Base-by-base conservation (phyloP, 2,888 invertebrate genomes). In the Ptychoptera albimana region DNA sequence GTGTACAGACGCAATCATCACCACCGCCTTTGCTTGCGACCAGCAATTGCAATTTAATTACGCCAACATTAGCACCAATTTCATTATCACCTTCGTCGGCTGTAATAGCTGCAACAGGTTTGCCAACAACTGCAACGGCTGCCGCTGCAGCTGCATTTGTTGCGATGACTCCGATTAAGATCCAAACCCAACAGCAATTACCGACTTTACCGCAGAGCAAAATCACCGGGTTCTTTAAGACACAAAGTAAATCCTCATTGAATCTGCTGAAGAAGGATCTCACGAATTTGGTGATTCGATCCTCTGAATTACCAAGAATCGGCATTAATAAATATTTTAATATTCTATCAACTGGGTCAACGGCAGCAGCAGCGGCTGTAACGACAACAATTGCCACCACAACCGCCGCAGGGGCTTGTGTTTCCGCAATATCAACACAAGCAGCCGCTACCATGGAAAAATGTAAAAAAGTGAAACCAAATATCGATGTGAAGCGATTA, bases 181-280 rank as follows among this genome's bases (percentile, higher is more conserved):
- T 34, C 41, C 39, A 37, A 31, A 37, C 35, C 42, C 29, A 11
- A 35, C 32, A 14, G 41, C 15, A 13, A 44, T 8, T 12, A 39
- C 29, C 10, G n/a, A 23, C 7, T 5, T 7, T 31, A 15, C 63
- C 67, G 49, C 85, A 83, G 63, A 84, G 82, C 42, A 83, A 85
- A 64, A 87, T 87, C 59, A 83, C 83, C 23, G 84, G 85, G 57
- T 87, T 79, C 63, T 87, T 85, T 63, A 86, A 82, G 61, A 78
- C 83, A 50, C 85, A 85, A 65, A 78, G 82, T 70, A 86, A 85
- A 66, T 75, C 23, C 4, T 5, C 79, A 30, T 72, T 74, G 51
- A 72, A 70, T 55, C 65, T 62, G 47, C 57, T 71, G 50, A 71
- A 71, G 54, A 68, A 70, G 41, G 72, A 71, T 36, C 6, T 13